These are phyloP conservation scores for Pristionchus arcanus DNA, from an alignment of 2,888 invertebrate species.

Conservation along the genomic window DNA sequence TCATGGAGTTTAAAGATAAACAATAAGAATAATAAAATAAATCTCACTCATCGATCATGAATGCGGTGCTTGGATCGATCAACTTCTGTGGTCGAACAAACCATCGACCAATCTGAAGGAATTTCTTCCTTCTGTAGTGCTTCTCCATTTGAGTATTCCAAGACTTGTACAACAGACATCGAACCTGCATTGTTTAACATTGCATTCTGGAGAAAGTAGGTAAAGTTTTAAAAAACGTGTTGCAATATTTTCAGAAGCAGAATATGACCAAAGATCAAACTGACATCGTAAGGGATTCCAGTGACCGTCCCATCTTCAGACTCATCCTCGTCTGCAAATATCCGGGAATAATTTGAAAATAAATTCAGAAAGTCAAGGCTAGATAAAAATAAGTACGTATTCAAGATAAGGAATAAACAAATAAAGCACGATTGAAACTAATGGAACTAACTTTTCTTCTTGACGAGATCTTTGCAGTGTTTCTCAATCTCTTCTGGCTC, in stretches of 20 bases:
- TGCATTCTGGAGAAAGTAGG: background rate
- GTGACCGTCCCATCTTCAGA: background rate
- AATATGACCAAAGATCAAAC: background rate
- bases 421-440: background rate
- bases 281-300: conserved; percentile 38
- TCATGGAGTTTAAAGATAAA: background rate
- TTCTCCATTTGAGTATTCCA: conserved; percentile 39
- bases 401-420: background rate
- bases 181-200: conserved; percentile 11
- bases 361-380: background rate
- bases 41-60: conserved; percentile 40
- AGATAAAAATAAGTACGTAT: background rate
- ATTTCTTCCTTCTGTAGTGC: conserved; percentile 13
- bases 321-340: conserved; percentile 26
- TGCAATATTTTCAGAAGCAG: no score
- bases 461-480: background rate
- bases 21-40: background rate
- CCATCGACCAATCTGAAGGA: conserved; percentile 44
- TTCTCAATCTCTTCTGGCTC: conserved; percentile 26
- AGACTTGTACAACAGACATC: conserved; percentile 48
- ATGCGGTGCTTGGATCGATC: background rate
- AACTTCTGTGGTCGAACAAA: background rate
- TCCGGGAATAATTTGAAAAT: background rate
- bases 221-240: background rate
- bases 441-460: conserved; percentile 36